Conservation (phyloP, 2,888 invertebrate species). For the Blomia tropicalis region DNA sequence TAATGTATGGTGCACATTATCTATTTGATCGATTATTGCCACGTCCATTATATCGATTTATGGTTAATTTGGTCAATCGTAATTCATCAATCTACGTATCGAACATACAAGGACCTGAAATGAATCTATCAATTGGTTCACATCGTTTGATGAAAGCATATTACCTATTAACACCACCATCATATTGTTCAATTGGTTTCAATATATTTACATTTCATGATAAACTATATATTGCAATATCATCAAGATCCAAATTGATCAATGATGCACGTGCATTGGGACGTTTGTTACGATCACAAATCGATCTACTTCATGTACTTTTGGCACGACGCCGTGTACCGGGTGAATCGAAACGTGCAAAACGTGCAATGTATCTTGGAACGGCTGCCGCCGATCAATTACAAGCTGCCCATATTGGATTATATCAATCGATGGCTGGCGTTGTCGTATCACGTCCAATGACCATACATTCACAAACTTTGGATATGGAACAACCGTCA, state of each 20-base stretch:
- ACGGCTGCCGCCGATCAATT: background rate
- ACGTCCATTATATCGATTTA: slow-evolving; percentile 32
- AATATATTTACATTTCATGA: slow-evolving; percentile 43
- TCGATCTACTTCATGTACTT: slow-evolving; percentile 26
- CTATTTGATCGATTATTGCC: slow-evolving; percentile 37
- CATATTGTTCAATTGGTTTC: slow-evolving; percentile 39
- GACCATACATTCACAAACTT: no score
- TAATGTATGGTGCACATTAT: slow-evolving; percentile 38
- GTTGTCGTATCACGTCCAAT: no score
- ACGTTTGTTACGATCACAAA: slow-evolving; percentile 21
- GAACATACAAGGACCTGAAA: slow-evolving; percentile 41
- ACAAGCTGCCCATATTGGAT: background rate
- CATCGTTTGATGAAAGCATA: slow-evolving; percentile 31
- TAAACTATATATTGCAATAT: slow-evolving; percentile 40
- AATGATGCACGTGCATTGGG: slow-evolving; percentile 16
- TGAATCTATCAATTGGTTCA: slow-evolving; percentile 37
- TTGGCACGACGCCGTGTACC: slow-evolving; percentile 29
- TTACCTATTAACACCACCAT: slow-evolving; percentile 40
- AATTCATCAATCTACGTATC: slow-evolving; percentile 36
- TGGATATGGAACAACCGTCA: no score
- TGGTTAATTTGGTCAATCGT: slow-evolving; percentile 33
- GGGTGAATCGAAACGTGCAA: slow-evolving; percentile 25
- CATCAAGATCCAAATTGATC: slow-evolving; percentile 32
- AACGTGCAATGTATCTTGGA: slow-evolving; percentile 1
- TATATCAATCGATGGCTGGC: background rate